These are phyloP conservation scores for Progne subis DNA, from an alignment of 2,113 vertebrate genomes.

Conservation along the genomic window DNA sequence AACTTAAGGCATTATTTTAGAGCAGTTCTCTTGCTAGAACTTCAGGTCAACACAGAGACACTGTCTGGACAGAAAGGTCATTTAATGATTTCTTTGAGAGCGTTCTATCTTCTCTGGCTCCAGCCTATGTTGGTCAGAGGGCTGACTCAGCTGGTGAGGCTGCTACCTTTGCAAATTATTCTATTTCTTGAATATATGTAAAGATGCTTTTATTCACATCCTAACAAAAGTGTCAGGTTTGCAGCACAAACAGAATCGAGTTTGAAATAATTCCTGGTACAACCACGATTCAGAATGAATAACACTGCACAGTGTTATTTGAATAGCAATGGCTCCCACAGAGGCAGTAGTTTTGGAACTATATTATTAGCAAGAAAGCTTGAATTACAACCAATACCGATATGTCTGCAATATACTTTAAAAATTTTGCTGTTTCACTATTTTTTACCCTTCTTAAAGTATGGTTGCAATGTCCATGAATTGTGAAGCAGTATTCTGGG, in stretches of 20 bases:
- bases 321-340: constrained; percentile 28
- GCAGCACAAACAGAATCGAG: not conserved
- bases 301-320: constrained; percentile 4
- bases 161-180: not conserved
- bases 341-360: constrained; percentile 28
- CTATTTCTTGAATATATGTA: not conserved
- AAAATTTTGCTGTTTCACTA: not conserved
- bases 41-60: not conserved
- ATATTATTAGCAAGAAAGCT: constrained; percentile 19
- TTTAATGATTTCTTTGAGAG: not conserved
- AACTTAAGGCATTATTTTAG: not conserved
- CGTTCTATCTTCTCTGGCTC: not conserved
- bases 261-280: constrained; percentile 30
- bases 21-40: not conserved
- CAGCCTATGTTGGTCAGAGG: not conserved
- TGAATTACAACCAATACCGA: not conserved
- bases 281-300: not conserved
- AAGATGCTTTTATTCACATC: not conserved
- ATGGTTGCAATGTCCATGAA: not conserved
- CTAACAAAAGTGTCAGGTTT: not conserved
- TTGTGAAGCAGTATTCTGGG: not conserved
- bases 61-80: not conserved
- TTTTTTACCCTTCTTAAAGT: not conserved
- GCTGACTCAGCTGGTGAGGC: not conserved
- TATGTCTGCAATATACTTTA: not conserved